Evolutionary conservation across 2,888 invertebrate species (phyloP).

Genomic region (Terebella lapidaria): DNA sequence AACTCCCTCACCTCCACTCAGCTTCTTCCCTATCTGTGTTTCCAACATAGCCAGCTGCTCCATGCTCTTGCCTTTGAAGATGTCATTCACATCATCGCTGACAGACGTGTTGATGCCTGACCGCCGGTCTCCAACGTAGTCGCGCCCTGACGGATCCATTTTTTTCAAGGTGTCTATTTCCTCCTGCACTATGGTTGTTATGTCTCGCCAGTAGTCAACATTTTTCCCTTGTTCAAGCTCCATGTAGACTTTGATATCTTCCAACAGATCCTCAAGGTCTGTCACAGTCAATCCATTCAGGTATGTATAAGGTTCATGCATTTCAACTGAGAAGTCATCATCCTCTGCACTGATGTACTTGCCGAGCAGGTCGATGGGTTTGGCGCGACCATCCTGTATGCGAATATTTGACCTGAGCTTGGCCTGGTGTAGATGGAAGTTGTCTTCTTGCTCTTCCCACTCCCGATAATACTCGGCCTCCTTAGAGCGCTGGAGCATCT

Average conservation of each 20-base stretch:
- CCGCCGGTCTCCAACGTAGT: conserved; percentile 50
- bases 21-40: conserved; percentile 78
- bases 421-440: conserved; percentile 95
- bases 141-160: conserved; percentile 56
- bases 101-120: conserved; percentile 83
- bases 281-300: conserved; percentile 82
- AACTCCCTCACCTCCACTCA: conserved; percentile 78
- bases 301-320: conserved; percentile 96
- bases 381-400: conserved; percentile 93
- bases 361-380: conserved; percentile 94
- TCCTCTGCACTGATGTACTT: conserved; percentile 75
- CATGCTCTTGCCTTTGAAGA: conserved; percentile 91
- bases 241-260: conserved; percentile 84
- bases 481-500: conserved; percentile 76
- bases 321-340: conserved; percentile 88
- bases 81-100: conserved; percentile 77
- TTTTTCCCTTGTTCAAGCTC: conserved; percentile 85
- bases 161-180: conserved; percentile 79
- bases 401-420: conserved; percentile 86
- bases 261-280: conserved; percentile 91
- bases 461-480: conserved; percentile 85
- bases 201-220: conserved; percentile 90
- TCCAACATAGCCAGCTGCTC: conserved; percentile 78
- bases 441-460: conserved; percentile 93
- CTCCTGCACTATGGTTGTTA: conserved; percentile 89